Evolutionary conservation across 2,888 invertebrate genomes (phyloP), one percentile per base, ranked within the genome.

Genomic region (Drosophila mayaguana): DNA sequence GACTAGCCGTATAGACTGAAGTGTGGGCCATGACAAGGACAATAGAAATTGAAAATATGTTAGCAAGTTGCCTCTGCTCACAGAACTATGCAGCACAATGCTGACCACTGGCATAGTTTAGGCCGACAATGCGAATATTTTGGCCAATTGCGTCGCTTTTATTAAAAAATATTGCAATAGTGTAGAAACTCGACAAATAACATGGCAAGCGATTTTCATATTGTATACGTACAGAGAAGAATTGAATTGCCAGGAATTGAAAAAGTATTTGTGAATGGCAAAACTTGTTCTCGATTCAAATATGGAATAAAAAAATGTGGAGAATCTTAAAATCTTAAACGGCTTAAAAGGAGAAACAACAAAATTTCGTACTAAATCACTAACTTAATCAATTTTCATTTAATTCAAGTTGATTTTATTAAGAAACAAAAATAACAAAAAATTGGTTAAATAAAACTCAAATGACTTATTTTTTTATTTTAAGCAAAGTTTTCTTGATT

Each of bases 21-120:
- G 53, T 64, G 51, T 54, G 43, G n/a, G 34, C 42, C 25, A 46
- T 61, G 57, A 65, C 55, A 72, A 57, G 60, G 59, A 78, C 81
- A 89, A 87, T 83, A 69, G 79, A 75, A 70, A 83, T 72, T 72
- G 83, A 79, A 88, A 82, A 82, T 85, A 88, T 82, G 79, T 34
- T 50, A 54, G 45, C 28, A 43, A 56, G 42, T 55, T 61, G 48
- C 42, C 25, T 14, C 62, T 36, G 75, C 69, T 54, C 54, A 42
- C 55, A 71, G 72, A 86, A 80, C 77, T 83, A 78, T 74, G 78
- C 75, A 66, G 54, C 79, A 75, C 40, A 63, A 53, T 54, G 51
- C 63, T 62, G 63, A 63, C 63, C 80, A 76, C 51, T 59, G 61
- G 22, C 64, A 69, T 64, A 74, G 63, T 68, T 74, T 54, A 48